phyloP scores from a whole-genome alignment of 2,888 invertebrate species.

The Unio pictorum region DNA sequence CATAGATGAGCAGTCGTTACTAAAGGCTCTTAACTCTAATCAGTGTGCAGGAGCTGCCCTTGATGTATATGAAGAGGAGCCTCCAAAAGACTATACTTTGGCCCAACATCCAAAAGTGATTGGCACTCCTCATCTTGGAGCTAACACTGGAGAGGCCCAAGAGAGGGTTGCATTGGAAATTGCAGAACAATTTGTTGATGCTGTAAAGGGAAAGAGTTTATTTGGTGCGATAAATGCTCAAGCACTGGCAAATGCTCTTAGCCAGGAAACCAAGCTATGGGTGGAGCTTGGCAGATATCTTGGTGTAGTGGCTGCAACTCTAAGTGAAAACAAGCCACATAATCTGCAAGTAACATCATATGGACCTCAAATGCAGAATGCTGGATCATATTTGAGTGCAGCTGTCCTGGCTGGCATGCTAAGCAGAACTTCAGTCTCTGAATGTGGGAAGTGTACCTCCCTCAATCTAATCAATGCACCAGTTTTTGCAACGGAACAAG shows the following conservation, averaged over 20 bases:
- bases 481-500: constrained; percentile 74
- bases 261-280: constrained; percentile 74
- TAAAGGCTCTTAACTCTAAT: constrained; percentile 85
- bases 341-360: constrained; percentile 33
- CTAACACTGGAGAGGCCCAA: constrained; percentile 96
- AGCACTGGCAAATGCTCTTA: constrained; percentile 74
- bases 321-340: constrained; percentile 38
- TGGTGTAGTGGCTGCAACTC: constrained; percentile 72
- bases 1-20: constrained; percentile 88
- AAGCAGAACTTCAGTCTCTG: constrained; percentile 34
- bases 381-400: constrained; percentile 66
- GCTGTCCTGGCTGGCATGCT: constrained; percentile 76
- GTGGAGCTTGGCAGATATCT: constrained; percentile 74
- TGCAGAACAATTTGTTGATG: constrained; percentile 91
- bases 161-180: constrained; percentile 94
- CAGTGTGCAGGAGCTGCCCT: constrained; percentile 93
- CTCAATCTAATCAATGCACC: constrained; percentile 77
- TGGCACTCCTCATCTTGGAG: constrained; percentile 96
- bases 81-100: constrained; percentile 75
- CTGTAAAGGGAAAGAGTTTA: constrained; percentile 59
- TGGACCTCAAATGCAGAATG: constrained; percentile 44
- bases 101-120: constrained; percentile 90
- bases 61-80: constrained; percentile 86
- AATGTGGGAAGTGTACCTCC: constrained; percentile 69
- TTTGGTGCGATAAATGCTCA: constrained; percentile 74